Evolutionary conservation across 2,797 vertebrate species (phyloP), one percentile per base, ranked within the genome.

Genomic region (Lepidocolaptes lacrymiger): DNA sequence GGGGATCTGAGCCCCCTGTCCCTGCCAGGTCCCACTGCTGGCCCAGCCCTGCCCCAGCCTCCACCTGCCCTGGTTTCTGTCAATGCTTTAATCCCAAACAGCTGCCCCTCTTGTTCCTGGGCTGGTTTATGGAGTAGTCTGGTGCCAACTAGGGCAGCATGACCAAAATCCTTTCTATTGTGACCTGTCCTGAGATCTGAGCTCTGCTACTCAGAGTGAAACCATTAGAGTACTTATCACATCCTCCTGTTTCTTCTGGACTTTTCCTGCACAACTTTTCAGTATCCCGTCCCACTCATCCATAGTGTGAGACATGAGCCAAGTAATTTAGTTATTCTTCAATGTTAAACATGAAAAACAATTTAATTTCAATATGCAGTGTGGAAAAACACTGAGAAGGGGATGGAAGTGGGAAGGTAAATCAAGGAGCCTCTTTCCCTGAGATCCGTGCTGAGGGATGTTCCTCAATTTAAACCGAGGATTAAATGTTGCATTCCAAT

Each of bases 401-500:
- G 58, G 72, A 32, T 56, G 85, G 82, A 92, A 62, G 3, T 66
- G 81, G 72, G 84, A 68, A 94, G 79, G 58, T 92, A 89, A 94
- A 91, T 93, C 90, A 74, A 17, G 0, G n/a, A 81, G 75, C 27
- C 10, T 39, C 81, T 69, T 74, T 91, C 44, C 76, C 88, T 0
- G 48, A 90, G 75, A 85, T 56, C 41, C 21, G 0, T 6, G 48
- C 67, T 81, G 92, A 86, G 75, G 76, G 96, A 95, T 93, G 85
- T 80, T 93, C 17, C 88, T 93, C 84, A 52, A 55, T 93, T 95
- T 89, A 91, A 88, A 95, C 34, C 34, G 49, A 59, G 89, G 95
- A 94, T 97, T 94, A 96, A 93, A 80, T 0, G n/a, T 59, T 37
- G 68, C 87, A 58, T 93, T 96, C 87, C 93, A 92, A 71, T 96